phyloP scores from a whole-genome alignment of 2,888 invertebrate species.

The Eulithis testata region DNA sequence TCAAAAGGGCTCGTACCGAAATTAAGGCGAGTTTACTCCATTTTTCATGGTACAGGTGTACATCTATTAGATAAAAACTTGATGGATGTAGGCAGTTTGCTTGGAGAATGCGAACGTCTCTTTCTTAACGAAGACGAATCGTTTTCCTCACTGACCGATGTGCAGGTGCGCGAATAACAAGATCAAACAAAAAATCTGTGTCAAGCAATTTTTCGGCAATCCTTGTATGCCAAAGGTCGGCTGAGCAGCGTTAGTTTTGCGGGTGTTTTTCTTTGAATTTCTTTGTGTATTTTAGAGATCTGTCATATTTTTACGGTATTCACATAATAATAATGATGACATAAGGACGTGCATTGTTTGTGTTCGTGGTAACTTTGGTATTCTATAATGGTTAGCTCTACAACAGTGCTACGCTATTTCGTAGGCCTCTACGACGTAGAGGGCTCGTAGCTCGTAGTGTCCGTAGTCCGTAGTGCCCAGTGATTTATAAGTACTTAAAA shows the following conservation, averaged over 20 bases:
- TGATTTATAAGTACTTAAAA: slow-evolving; percentile 27
- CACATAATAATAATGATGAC: not conserved
- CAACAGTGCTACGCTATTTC: not conserved
- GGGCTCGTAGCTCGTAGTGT: slow-evolving; percentile 10
- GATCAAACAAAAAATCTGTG: slow-evolving; percentile 38
- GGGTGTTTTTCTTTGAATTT: slow-evolving; percentile 2
- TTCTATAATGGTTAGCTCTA: not conserved
- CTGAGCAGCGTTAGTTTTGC: slow-evolving; percentile 1
- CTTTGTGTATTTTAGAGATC: not conserved
- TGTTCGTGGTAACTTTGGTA: no score
- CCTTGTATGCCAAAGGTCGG: slow-evolving; percentile 27
- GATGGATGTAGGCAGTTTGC: slow-evolving; percentile 64
- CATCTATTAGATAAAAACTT: slow-evolving; percentile 56
- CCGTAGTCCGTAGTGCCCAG: slow-evolving; percentile 2
- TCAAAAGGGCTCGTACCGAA: slow-evolving; percentile 40
- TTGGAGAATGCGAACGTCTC: slow-evolving; percentile 51
- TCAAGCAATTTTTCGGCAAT: slow-evolving; percentile 27
- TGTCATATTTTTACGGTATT: no score
- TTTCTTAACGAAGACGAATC: slow-evolving; percentile 71
- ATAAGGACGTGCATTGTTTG: not conserved
- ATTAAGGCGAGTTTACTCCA: slow-evolving; percentile 50
- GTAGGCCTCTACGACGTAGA: slow-evolving; percentile 26
- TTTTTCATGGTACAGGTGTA: slow-evolving; percentile 56
- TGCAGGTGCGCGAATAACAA: slow-evolving; percentile 50
- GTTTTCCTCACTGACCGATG: slow-evolving; percentile 61